Evolutionary conservation across 2,797 vertebrate species (phyloP).

Genomic region (Naso thynnoides): DNA sequence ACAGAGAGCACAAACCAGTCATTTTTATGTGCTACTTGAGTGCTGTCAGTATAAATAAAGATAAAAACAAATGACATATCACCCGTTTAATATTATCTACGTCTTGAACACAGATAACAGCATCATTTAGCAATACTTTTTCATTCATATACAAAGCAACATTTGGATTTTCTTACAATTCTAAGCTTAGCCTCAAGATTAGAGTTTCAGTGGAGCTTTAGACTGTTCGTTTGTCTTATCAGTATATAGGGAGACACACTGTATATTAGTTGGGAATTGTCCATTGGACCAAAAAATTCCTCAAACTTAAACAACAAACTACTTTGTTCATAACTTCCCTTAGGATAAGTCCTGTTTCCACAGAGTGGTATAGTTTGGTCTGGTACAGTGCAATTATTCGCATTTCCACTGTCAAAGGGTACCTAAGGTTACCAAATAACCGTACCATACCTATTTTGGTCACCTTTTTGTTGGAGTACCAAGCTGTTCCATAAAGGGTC

Average conservation of each 20-base stretch:
- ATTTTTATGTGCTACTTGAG: constrained; percentile 27
- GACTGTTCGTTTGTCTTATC: not conserved
- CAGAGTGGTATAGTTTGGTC: too few relatives aligned
- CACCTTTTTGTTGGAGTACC: too few relatives aligned
- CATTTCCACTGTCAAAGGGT: too few relatives aligned
- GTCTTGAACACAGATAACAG: not conserved
- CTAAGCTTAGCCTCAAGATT: not conserved
- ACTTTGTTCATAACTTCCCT: not conserved
- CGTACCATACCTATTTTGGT: too few relatives aligned
- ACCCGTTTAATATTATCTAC: not conserved
- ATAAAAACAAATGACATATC: constrained; percentile 22
- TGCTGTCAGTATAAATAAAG: constrained; percentile 4
- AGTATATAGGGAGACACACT: not conserved
- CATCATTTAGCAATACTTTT: not conserved
- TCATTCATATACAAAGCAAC: not conserved
- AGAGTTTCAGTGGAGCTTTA: not conserved
- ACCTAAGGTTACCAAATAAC: too few relatives aligned
- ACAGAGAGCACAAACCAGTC: constrained; percentile 38
- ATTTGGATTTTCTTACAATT: not conserved
- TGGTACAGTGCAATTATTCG: too few relatives aligned
- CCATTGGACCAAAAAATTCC: not conserved
- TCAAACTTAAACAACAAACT: not conserved
- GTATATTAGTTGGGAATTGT: not conserved
- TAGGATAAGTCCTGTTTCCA: too few relatives aligned
- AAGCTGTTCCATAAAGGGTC: too few relatives aligned